These are phyloP conservation scores for Palloptera scutellata DNA, from an alignment of 2,888 invertebrate genomes.

Conservation along the genomic window DNA sequence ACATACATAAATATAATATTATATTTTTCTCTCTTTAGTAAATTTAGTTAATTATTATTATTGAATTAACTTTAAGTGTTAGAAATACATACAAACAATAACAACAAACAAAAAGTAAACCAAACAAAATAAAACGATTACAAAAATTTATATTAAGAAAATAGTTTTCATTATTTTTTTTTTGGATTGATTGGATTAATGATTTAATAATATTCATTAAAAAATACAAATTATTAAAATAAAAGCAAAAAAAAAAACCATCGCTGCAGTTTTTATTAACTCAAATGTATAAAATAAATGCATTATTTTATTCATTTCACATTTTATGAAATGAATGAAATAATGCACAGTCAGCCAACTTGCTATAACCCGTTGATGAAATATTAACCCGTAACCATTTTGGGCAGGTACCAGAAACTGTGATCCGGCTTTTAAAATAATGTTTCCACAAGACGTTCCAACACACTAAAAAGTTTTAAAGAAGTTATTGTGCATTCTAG, in stretches of 20 bases:
- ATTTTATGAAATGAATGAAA: too few species aligned
- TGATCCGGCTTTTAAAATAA: too few species aligned
- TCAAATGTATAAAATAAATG: too few species aligned
- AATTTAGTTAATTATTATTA: slow-evolving; percentile 58
- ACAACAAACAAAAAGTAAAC: slow-evolving; percentile 28
- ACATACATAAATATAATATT: slow-evolving; percentile 43
- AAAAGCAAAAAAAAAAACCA: slow-evolving; percentile 48
- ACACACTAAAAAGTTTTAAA: too few species aligned
- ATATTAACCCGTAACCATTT: too few species aligned
- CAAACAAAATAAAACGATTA: slow-evolving; percentile 9
- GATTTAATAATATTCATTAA: slow-evolving; percentile 56
- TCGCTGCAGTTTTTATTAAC: not conserved
- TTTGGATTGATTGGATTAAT: slow-evolving; percentile 42
- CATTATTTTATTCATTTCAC: too few species aligned
- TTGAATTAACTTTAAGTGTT: slow-evolving; percentile 59
- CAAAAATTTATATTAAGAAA: slow-evolving; percentile 29
- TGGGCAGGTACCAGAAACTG: too few species aligned
- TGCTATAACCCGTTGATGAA: too few species aligned
- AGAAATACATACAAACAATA: slow-evolving; percentile 52
- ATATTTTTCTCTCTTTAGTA: slow-evolving; percentile 54
- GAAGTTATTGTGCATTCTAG: too few species aligned
- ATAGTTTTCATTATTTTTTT: slow-evolving; percentile 36
- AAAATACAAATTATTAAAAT: slow-evolving; percentile 51
- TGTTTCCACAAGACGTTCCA: too few species aligned
- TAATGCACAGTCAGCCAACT: too few species aligned